Evolutionary conservation across 1,140 invertebrate genomes (phyloP), one percentile per base, ranked within the genome.

Genomic region (Globodera rostochiensis): DNA sequence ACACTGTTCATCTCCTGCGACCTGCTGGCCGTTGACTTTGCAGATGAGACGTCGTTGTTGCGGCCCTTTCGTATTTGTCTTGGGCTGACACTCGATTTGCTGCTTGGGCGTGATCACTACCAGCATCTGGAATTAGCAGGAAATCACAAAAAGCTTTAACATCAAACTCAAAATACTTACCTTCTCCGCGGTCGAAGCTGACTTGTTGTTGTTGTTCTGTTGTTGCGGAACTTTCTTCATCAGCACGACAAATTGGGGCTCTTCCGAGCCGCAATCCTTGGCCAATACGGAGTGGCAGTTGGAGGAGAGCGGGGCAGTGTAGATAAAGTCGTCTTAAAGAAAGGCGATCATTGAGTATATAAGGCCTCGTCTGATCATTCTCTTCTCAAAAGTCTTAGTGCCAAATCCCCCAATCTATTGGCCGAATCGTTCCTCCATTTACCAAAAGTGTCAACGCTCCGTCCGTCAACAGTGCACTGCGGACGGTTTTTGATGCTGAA

Each of bases 211-310:
- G 36, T 73, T 78, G 21, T 69, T 36, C 45, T 85, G 69, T 36
- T 69, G 36, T 6, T 70, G 53, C 45, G 85, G 80, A 5, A 77
- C 73, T n/a, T 53, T 11, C 70, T 78, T 84, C 83, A 85, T 85
- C 21, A 85, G 53, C 49, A 84, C 83, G 25, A 57, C 84, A 57
- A 84, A 84, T 36, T 77, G 83, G 3, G 81, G 83, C 9, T 19
- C n/a, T 25, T 49, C 77, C 15, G 80, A 50, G 9, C 77, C 64
- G 53, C 83, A 84, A 47, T 84, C 83, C 47, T 84, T 84, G 46
- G 83, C 84, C 8, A 84, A 19, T 25, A 85, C 84, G 70, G 83
- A 78, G 47, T 84, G 77, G 69, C 83, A 84, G 4, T 71, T 75
- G 9, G 50, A 46, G 21, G 45, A 47, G 8, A 81, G 73, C 21